Evolutionary conservation across 2,888 invertebrate species (phyloP).

Genomic region (Herminia tarsipennalis): DNA sequence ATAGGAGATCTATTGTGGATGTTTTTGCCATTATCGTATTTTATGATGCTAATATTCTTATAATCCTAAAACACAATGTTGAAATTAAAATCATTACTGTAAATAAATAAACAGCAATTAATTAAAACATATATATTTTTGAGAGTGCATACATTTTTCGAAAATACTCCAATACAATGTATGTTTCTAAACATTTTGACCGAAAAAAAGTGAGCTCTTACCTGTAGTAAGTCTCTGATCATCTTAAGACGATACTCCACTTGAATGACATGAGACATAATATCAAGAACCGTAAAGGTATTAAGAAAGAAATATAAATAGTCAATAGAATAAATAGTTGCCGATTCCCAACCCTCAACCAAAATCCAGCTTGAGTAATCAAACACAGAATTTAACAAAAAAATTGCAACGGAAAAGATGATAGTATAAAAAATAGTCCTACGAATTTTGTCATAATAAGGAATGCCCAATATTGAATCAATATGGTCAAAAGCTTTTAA

Average conservation of each 20-base stretch:
- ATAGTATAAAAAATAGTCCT: neutral
- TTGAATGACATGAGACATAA: conserved; percentile 36
- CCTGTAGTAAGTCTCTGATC: conserved; percentile 11
- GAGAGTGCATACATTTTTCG: too few relatives aligned
- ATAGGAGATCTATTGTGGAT: neutral
- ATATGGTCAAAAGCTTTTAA: conserved; percentile 7
- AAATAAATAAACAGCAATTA: too few relatives aligned
- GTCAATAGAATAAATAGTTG: conserved; percentile 28
- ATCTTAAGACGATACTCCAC: conserved; percentile 37
- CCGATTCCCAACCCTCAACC: conserved; percentile 8
- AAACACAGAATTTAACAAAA: neutral
- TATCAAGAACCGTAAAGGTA: conserved; percentile 30
- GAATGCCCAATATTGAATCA: conserved; percentile 7
- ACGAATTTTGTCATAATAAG: conserved; percentile 6
- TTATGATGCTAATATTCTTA: neutral
- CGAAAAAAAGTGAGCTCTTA: neutral
- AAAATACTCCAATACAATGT: too few relatives aligned
- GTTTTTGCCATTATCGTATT: neutral
- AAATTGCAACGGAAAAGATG: neutral
- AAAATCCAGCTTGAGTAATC: neutral
- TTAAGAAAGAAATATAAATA: conserved; percentile 40
- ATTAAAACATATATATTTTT: too few relatives aligned
- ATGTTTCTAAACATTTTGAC: too few relatives aligned
- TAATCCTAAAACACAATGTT: neutral
- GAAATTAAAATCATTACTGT: neutral